phyloP scores from a whole-genome alignment of 2,888 invertebrate genomes.

The Thymelicus lineola region DNA sequence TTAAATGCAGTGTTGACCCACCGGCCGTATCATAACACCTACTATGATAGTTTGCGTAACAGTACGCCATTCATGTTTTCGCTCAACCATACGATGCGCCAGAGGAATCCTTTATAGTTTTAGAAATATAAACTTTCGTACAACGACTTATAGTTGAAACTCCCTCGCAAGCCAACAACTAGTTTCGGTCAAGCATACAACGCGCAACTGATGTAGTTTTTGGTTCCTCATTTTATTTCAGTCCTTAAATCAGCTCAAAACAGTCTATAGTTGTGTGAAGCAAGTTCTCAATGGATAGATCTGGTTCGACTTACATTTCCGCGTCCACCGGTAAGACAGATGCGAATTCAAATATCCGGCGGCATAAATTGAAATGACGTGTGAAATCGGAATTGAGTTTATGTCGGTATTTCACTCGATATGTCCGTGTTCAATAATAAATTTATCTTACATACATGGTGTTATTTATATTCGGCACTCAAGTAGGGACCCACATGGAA shows the following conservation, averaged over 20 bases:
- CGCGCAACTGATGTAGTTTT: constrained; percentile 11
- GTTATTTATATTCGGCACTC: too few relatives aligned
- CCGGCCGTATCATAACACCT: constrained; percentile 40
- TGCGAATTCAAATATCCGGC: constrained; percentile 30
- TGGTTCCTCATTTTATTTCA: background rate
- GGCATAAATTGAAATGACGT: constrained; percentile 18
- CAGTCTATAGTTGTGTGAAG: background rate
- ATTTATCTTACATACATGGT: background rate
- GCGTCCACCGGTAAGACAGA: constrained; percentile 27
- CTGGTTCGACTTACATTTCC: constrained; percentile 25
- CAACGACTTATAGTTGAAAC: background rate
- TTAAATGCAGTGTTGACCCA: constrained; percentile 39
- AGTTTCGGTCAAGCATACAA: constrained; percentile 1
- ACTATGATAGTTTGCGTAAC: constrained; percentile 40
- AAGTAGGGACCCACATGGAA: too few relatives aligned
- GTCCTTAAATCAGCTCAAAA: background rate
- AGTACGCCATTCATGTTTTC: constrained; percentile 39
- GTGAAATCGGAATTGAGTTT: constrained; percentile 9
- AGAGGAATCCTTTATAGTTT: background rate
- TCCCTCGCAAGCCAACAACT: background rate
- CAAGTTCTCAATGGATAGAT: background rate
- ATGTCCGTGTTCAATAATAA: constrained; percentile 3
- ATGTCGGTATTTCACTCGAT: background rate
- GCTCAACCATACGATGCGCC: constrained; percentile 11
- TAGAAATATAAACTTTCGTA: constrained; percentile 7